Conservation (phyloP, 2,888 invertebrate species). For the Caenorhabditis drosophilae region DNA sequence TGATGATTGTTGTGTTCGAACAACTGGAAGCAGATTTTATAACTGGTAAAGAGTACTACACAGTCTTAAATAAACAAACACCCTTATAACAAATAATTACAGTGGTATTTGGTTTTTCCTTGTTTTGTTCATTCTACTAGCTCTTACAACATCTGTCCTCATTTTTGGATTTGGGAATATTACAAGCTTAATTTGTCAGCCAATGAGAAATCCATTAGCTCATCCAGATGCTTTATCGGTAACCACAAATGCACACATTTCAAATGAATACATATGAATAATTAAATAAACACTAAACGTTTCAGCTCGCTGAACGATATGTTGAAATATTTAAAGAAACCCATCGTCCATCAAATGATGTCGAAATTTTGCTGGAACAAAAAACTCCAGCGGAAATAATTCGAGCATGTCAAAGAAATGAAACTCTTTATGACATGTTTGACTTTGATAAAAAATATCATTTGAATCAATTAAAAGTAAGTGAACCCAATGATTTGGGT, state of each 20-base stretch:
- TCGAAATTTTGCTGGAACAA: constrained; percentile 38
- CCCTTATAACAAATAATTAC: too few species aligned
- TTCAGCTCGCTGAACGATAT: constrained; percentile 62
- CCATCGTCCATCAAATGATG: constrained; percentile 26
- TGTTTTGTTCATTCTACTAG: constrained; percentile 52
- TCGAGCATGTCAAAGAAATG: constrained; percentile 58
- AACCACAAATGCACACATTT: constrained; percentile 3
- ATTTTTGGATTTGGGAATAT: constrained; percentile 62
- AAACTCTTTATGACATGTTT: constrained; percentile 64
- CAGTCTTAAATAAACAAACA: too few species aligned
- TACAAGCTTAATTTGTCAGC: constrained; percentile 61
- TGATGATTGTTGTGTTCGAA: constrained; percentile 71
- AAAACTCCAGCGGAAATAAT: constrained; percentile 56
- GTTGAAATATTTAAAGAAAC: constrained; percentile 48
- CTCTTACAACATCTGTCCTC: constrained; percentile 48
- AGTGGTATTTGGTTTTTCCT: constrained; percentile 63
- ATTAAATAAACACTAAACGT: constrained; percentile 4
- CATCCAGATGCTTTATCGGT: constrained; percentile 62
- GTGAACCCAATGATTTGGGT: too few species aligned
- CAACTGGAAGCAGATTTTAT: constrained; percentile 71
- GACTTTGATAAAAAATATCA: constrained; percentile 63
- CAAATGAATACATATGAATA: too few species aligned
- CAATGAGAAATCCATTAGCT: constrained; percentile 56
- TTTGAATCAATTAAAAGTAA: constrained; percentile 50
- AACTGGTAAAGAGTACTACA: constrained; percentile 71